Conservation (phyloP, 2,113 vertebrate species). For the Alethe diademata region DNA sequence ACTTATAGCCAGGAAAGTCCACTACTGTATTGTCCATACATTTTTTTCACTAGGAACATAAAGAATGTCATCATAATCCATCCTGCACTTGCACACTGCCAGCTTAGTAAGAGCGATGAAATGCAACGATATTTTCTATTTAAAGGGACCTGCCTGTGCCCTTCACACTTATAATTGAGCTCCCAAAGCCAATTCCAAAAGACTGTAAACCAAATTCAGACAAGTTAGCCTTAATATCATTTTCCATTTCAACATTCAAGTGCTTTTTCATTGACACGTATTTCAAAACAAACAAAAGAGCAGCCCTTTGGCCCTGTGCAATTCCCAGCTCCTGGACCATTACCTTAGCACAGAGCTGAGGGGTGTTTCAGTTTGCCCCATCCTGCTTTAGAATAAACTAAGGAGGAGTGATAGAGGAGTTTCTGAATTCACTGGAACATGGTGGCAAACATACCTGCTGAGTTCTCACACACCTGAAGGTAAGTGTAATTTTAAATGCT, state of each 20-base stretch:
- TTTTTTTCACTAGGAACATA: neutral
- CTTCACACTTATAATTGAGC: neutral
- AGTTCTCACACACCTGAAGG: neutral
- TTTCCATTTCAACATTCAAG: neutral
- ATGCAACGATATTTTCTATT: neutral
- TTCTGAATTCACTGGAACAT: neutral
- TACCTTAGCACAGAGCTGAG: neutral
- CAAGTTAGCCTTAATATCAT: neutral
- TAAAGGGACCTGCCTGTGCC: neutral
- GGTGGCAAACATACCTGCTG: neutral
- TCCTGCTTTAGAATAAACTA: neutral
- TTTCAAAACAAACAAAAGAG: neutral
- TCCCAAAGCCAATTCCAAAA: slow-evolving; percentile 3
- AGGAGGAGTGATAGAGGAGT: neutral
- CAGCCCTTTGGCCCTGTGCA: neutral
- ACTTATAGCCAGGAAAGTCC: neutral
- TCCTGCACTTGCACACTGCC: neutral
- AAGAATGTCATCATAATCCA: neutral
- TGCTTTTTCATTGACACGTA: neutral
- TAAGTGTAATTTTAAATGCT: neutral
- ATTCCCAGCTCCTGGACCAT: neutral
- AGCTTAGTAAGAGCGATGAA: neutral
- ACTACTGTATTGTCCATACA: neutral
- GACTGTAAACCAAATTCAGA: neutral
- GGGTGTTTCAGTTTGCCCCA: neutral